A percentile compares a stretch with the other conserved stretches of the same genome.
Evolutionary conservation across 2,888 invertebrate species (phyloP).

Genomic region (Apodemia duryi): DNA sequence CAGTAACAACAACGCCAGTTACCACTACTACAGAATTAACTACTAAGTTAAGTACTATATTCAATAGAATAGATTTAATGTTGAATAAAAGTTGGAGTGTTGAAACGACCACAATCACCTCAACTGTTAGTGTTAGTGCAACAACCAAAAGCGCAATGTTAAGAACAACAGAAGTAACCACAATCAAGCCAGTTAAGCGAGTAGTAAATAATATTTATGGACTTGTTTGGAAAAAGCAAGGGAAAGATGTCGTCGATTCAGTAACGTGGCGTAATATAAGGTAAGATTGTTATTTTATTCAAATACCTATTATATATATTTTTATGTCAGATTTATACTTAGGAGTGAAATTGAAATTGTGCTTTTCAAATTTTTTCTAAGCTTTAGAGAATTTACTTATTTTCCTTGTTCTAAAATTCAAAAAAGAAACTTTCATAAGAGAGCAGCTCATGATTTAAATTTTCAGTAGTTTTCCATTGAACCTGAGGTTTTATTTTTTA

Average conservation of each 20-base stretch:
- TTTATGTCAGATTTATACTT: too few species aligned
- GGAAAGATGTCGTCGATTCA: slow-evolving; percentile 60
- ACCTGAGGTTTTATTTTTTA: too few species aligned
- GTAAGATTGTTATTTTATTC: slow-evolving; percentile 37
- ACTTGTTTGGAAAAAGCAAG: slow-evolving; percentile 70
- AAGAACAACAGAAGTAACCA: slow-evolving; percentile 47
- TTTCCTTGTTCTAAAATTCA: too few species aligned
- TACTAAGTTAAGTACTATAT: slow-evolving; percentile 65
- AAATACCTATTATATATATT: not conserved
- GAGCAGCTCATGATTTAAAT: too few species aligned
- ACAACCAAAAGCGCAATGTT: slow-evolving; percentile 51
- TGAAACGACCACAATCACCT: slow-evolving; percentile 65
- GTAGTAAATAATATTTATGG: slow-evolving; percentile 68
- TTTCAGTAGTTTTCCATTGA: too few species aligned
- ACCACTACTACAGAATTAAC: slow-evolving; percentile 65
- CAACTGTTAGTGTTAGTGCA: slow-evolving; percentile 68
- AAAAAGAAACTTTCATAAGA: too few species aligned
- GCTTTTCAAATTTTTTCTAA: too few species aligned
- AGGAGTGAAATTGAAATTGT: too few species aligned
- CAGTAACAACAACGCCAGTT: slow-evolving; percentile 48
- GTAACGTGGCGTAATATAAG: slow-evolving; percentile 69
- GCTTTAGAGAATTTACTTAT: too few species aligned
- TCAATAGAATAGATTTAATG: slow-evolving; percentile 73
- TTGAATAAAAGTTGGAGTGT: slow-evolving; percentile 76
- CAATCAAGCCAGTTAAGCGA: slow-evolving; percentile 45